Base-by-base conservation (phyloP, 2,888 invertebrate species). In the Deilephila elpenor region DNA sequence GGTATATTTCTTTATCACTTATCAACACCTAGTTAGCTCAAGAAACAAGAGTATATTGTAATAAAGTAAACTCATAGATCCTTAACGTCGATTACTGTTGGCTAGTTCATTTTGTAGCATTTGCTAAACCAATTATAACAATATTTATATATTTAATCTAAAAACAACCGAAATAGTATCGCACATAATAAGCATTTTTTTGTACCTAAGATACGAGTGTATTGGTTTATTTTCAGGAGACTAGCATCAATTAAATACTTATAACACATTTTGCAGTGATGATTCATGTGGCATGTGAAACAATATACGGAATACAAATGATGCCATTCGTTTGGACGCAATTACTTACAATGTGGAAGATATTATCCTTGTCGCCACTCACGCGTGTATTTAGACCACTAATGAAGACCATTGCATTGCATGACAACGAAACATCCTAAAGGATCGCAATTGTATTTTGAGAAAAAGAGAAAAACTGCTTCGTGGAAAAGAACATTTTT, bases 271-370 rank as follows among this genome's bases (percentile, higher is more conserved):
- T 25, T 51, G 67, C 67, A 51, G 67, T 8, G 44, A 44, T 44
- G 44, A 25, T 20, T 5, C 44, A 51, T 51, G 44, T 44, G 64
- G 20, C 37, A 20, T 44, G n/a, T 62, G 61, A 64, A 37, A 32
- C 25, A 11, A 25, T 5, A 20, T n/a, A 34, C 70, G 34, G 25
- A 56, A 53, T n/a, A 72, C 62, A 32, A 62, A 61, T 64, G 59
- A 59, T 34, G 71, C 59, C 44, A 44, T 37, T 56, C 59, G 56
- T 64, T 72, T 59, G 64, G 53, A 53, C 61, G 32, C 56, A 53
- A 53, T 73, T 73, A 71, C 71, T 73, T 61, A 73, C 53, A 73
- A 71, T 71, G 73, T 73, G 71, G 53, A 73, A 73, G 56, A 71
- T 71, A 71, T 44, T 44, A 44, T 73, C 70, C 71, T 59, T 61